Conservation (phyloP, 23 tunicate genomes). For the Halocynthia aurantium region DNA sequence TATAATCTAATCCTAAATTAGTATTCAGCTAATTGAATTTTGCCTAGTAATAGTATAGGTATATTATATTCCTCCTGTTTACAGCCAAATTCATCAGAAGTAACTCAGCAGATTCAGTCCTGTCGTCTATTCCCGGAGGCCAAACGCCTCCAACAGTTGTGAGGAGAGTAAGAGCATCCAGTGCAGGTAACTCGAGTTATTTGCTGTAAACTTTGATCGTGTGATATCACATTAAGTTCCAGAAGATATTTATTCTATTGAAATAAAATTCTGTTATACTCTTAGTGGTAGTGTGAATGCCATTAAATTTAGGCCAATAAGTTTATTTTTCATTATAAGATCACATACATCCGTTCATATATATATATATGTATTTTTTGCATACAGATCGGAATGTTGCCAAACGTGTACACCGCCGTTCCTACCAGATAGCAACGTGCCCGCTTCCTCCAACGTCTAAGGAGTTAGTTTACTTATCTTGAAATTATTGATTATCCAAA, state of each 20-base stretch:
- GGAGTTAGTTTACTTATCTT: too few relatives aligned
- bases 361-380: not conserved
- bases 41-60: not conserved
- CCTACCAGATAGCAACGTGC: slow-evolving; percentile 79
- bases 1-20: too few relatives aligned
- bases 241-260: not conserved
- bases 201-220: slow-evolving; percentile 1
- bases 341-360: too few relatives aligned
- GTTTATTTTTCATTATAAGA: too few relatives aligned
- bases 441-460: not conserved
- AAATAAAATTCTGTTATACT: not conserved
- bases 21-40: too few relatives aligned
- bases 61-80: not conserved
- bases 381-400: slow-evolving; percentile 59
- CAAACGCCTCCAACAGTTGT: slow-evolving; percentile 30
- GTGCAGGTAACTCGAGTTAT: slow-evolving; percentile 61
- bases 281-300: too few relatives aligned
- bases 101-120: slow-evolving; percentile 73
- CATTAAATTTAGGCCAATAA: too few relatives aligned
- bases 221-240: not conserved
- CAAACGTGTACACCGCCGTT: slow-evolving; percentile 65
- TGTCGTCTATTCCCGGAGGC: slow-evolving; percentile 33
- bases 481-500: too few relatives aligned
- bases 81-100: slow-evolving; percentile 54
- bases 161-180: slow-evolving; percentile 43